Conservation (phyloP, 2,113 vertebrate genomes). For the Pluvialis apricaria region DNA sequence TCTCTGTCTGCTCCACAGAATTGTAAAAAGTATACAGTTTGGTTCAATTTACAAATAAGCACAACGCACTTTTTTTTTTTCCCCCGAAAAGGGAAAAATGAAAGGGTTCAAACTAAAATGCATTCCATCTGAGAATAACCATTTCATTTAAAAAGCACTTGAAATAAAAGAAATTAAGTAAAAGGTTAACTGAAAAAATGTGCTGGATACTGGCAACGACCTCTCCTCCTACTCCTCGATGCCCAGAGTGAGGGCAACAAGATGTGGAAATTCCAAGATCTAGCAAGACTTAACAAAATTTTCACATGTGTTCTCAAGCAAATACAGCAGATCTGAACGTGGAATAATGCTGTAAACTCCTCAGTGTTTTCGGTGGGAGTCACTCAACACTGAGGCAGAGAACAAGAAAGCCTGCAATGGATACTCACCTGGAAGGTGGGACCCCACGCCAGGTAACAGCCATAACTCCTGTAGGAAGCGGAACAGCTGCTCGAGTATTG, state of each 20-base stretch:
- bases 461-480: background rate
- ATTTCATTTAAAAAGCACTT: background rate
- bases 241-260: background rate
- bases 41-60: background rate
- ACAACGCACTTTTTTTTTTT: no score
- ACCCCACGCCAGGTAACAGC: background rate
- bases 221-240: background rate
- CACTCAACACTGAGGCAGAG: background rate
- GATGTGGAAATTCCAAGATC: background rate
- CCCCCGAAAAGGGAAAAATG: background rate
- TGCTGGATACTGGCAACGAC: background rate
- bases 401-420: background rate
- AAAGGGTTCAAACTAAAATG: background rate
- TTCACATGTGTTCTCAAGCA: background rate
- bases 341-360: background rate
- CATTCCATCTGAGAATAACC: background rate
- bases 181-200: background rate
- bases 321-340: background rate
- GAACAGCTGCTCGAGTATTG: background rate
- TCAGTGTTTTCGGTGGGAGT: background rate
- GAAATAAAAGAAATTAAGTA: background rate
- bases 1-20: background rate
- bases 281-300: background rate
- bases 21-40: background rate
- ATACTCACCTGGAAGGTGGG: background rate